Percentiles rank a stretch among this genome's conserved stretches.
phyloP scores from a whole-genome alignment of 2,797 vertebrate genomes.

The Meda fulgida region DNA sequence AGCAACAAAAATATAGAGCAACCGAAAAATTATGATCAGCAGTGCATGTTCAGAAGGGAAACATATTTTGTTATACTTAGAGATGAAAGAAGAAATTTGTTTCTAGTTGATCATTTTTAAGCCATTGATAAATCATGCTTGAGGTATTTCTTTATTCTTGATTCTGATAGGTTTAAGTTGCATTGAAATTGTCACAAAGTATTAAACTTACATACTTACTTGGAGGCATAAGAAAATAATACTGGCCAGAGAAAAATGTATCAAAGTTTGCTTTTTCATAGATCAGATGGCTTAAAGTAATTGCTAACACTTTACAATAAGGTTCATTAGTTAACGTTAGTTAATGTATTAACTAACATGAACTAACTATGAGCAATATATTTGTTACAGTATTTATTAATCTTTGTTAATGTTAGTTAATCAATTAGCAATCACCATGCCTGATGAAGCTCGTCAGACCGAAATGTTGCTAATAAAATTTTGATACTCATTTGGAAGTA shows the following conservation, averaged over 20 bases:
- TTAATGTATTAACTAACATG: no score
- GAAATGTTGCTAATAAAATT: no score
- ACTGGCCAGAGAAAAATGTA: neutral
- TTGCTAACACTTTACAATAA: neutral
- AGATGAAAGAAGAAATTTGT: neutral
- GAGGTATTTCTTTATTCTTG: neutral
- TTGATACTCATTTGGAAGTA: no score
- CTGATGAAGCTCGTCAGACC: no score
- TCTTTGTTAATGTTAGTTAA: no score
- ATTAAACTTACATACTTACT: neutral
- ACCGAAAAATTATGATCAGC: neutral
- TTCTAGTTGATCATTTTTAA: neutral
- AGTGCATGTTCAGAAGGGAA: neutral
- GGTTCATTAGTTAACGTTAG: no score
- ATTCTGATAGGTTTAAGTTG: constrained; percentile 6
- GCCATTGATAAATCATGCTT: neutral
- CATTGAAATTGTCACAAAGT: neutral
- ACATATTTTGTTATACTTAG: neutral
- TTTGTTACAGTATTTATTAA: no score
- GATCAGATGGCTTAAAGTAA: neutral
- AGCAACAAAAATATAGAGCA: constrained; percentile 22
- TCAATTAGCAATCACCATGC: no score
- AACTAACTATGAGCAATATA: no score
- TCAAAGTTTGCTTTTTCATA: neutral
- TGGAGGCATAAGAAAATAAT: neutral